These are phyloP conservation scores for Brachyopa scutellaris DNA, from an alignment of 2,888 invertebrate species.

Conservation along the genomic window DNA sequence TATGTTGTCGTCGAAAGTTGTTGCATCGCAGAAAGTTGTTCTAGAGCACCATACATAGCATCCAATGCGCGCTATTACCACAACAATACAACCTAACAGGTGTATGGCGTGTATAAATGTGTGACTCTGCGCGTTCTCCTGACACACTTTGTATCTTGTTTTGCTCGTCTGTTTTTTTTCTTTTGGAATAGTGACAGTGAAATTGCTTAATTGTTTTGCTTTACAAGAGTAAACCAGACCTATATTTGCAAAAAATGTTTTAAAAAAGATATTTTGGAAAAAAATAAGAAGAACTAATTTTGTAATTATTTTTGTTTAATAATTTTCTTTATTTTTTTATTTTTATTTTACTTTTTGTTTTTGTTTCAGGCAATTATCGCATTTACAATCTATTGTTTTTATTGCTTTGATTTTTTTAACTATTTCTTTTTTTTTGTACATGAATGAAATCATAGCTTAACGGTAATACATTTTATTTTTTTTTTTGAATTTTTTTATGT, in stretches of 20 bases:
- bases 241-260: background rate
- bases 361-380: constrained; percentile 61
- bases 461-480: constrained; percentile 55
- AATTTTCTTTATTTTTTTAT: constrained; percentile 58
- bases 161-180: constrained; percentile 8
- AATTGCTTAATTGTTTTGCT: constrained; percentile 77
- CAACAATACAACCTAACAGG: constrained; percentile 45
- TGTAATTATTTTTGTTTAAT: constrained; percentile 55
- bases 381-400: constrained; percentile 47
- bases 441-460: constrained; percentile 61
- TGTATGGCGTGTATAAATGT: constrained; percentile 34
- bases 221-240: constrained; percentile 14
- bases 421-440: constrained; percentile 63
- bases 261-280: background rate
- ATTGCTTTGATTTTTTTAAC: constrained; percentile 41
- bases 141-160: constrained; percentile 77
- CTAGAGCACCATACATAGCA: constrained; percentile 50
- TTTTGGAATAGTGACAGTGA: constrained; percentile 77
- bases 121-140: constrained; percentile 76
- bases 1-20: constrained; percentile 62
- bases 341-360: constrained; percentile 6
- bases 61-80: constrained; percentile 10
- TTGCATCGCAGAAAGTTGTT: constrained; percentile 70
- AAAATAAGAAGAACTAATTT: background rate
- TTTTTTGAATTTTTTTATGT: constrained; percentile 53